Base-by-base conservation (phyloP, 2,113 vertebrate genomes). In the Coreoperca whiteheadi region DNA sequence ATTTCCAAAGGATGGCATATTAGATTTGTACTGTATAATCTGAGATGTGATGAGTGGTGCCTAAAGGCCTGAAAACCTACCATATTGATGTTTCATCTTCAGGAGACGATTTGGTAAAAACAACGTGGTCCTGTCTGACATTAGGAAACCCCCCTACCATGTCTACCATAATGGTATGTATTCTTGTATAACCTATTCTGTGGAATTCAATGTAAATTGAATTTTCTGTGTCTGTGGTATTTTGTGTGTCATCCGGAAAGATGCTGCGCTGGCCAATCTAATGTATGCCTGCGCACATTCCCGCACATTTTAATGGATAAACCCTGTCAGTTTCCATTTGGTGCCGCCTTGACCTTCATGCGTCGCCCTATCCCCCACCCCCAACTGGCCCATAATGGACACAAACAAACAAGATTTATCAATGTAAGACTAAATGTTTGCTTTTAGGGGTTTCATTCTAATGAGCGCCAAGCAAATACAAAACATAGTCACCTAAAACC, bases 101-200 rank as follows among this genome's bases (percentile, higher is more conserved):
- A 99, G 97, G 92, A 97, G 95, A 82, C 95, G 77, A n/a, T 98
- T 96, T 94, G 97, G 97, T 67, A 98, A 97, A 85, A 97, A 96
- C 94, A 98, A 96, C 0, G 97, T 99, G 82, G 97, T 99, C 89
- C 92, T 98, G 77, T 98, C 98, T 16, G 98, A 99, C 90, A 98
- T 99, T 65, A 95, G 95, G 79, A 99, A 97, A 72, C 97, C 97
- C 11, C 95, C 96, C 0, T 95, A 95, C 82, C 89, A 93, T 8
- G 92, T 98, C 67, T 97, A 97, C 78, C 93, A 94, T 16, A 96
- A 96, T 15, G 97, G 97, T 99, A 90, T 51, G 74, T 71, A 3
- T 34, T 30, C 20, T 15, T 20, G 30, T 41, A 1, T 9, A 41
- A 34, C 32, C 32, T 34, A 34, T 70, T 25, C 56, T 43, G 5